These are phyloP conservation scores for Corythornis madagascariensis DNA, from an alignment of 2,113 vertebrate species.

Conservation along the genomic window DNA sequence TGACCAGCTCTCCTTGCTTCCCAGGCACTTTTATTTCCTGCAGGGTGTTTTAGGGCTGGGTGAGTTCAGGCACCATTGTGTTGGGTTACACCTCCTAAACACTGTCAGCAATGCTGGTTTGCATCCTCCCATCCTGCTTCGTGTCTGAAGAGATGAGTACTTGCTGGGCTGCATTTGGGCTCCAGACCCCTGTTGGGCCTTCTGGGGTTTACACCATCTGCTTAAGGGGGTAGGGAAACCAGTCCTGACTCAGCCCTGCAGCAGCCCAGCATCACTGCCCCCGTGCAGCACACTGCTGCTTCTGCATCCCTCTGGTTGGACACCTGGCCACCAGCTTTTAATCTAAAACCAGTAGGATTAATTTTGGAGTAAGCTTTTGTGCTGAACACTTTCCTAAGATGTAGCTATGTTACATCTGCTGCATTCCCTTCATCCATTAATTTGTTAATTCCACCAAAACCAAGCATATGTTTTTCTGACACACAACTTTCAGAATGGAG, in stretches of 20 bases:
- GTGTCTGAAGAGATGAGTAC: background rate
- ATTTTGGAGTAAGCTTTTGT: conserved; percentile 43
- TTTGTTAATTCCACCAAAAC: conserved; percentile 47
- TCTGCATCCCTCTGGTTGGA: conserved; percentile 13
- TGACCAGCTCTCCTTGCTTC: background rate
- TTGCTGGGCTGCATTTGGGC: background rate
- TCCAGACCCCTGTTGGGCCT: background rate
- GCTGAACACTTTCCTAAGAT: background rate
- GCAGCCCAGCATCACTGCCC: background rate
- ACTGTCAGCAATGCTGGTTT: background rate
- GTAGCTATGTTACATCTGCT: background rate
- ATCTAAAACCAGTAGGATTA: background rate
- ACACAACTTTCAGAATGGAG: background rate
- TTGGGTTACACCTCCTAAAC: background rate
- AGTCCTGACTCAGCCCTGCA: background rate
- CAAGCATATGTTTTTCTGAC: background rate
- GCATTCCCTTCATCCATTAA: conserved; percentile 8
- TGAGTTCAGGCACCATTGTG: background rate
- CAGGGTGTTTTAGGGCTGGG: background rate
- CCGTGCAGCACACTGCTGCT: background rate
- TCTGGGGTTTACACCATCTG: background rate
- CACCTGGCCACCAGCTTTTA: conserved; percentile 42
- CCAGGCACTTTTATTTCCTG: background rate
- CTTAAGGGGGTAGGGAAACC: background rate
- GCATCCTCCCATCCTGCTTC: background rate